Conservation (phyloP, 2,797 vertebrate species). For the Sebastes elongatus region DNA sequence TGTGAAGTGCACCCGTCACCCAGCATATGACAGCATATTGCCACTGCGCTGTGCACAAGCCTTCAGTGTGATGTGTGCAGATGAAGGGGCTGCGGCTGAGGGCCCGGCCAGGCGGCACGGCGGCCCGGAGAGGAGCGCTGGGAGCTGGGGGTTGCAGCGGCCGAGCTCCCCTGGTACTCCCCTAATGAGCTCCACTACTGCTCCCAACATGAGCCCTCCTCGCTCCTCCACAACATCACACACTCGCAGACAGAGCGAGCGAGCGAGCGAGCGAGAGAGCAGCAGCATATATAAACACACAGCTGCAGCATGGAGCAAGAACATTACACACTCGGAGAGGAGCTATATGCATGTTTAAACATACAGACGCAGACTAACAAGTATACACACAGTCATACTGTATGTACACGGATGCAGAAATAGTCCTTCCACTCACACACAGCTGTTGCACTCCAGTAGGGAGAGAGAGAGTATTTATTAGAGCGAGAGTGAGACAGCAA, state of each 20-base stretch:
- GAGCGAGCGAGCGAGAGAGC: not conserved
- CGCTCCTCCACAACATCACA: constrained; percentile 65
- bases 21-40: constrained; percentile 46
- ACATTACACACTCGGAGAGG: constrained; percentile 18
- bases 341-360: constrained; percentile 52
- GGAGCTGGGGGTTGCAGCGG: constrained; percentile 50
- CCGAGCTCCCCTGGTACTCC: constrained; percentile 62
- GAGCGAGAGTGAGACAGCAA: constrained; percentile 11
- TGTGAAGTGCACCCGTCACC: constrained; percentile 43
- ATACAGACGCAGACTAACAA: constrained; percentile 48
- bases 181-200: constrained; percentile 77
- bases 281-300: constrained; percentile 12
- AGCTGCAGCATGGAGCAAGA: constrained; percentile 31
- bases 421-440: not conserved
- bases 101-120: constrained; percentile 60
- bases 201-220: constrained; percentile 60
- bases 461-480: constrained; percentile 21
- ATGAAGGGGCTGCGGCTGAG: constrained; percentile 67
- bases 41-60: constrained; percentile 22
- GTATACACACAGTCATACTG: not conserved
- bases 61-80: constrained; percentile 49
- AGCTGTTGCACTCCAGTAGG: constrained; percentile 43
- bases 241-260: constrained; percentile 18
- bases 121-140: constrained; percentile 62
- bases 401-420: constrained; percentile 28